Conservation (phyloP, 2,113 vertebrate genomes). For the Perognathus longimembris region DNA sequence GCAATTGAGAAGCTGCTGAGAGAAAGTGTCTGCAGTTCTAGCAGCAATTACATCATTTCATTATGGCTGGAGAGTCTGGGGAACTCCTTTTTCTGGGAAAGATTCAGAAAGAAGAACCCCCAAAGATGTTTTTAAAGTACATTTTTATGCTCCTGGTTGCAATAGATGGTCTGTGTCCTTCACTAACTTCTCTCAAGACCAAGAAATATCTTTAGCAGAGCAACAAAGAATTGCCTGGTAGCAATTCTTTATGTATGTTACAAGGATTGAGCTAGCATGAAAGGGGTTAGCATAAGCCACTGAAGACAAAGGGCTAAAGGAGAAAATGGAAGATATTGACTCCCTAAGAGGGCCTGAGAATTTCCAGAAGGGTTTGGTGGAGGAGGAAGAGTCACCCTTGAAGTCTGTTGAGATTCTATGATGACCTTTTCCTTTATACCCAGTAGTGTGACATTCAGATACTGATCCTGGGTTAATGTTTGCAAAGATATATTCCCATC, state of each 20-base stretch:
- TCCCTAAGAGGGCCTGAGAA: not conserved
- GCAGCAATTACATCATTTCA: not conserved
- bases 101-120: not conserved
- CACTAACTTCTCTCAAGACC: not conserved
- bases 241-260: not conserved
- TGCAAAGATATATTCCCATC: not conserved
- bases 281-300: not conserved
- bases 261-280: not conserved
- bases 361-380: not conserved
- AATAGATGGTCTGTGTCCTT: not conserved
- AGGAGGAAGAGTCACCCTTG: not conserved
- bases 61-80: not conserved
- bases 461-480: not conserved
- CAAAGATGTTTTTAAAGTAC: not conserved
- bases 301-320: not conserved
- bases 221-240: not conserved
- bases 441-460: not conserved
- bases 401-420: not conserved
- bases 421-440: not conserved
- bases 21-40: not conserved
- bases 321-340: not conserved
- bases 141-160: not conserved
- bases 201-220: not conserved
- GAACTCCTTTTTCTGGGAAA: not conserved
- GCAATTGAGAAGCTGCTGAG: not conserved